Percentiles rank a stretch among this genome's conserved stretches.
These are phyloP conservation scores for Hirundo rustica DNA, from an alignment of 2,797 vertebrate genomes.

Conservation along the genomic window DNA sequence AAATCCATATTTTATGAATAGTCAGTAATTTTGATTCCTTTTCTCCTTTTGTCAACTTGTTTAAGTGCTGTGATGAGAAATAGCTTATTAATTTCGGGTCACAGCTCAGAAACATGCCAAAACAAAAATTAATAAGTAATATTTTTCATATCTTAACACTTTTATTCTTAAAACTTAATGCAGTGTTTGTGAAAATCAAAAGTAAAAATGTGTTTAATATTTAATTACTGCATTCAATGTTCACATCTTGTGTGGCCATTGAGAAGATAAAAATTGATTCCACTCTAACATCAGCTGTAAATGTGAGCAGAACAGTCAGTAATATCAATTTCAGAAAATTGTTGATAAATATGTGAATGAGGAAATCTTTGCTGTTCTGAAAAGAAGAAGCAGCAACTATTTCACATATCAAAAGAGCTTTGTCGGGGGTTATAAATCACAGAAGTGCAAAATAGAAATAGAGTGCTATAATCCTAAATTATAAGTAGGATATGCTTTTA, in stretches of 20 bases:
- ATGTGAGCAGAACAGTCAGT: neutral
- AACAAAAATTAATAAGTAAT: neutral
- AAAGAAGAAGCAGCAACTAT: neutral
- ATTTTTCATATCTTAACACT: neutral
- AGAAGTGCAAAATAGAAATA: neutral
- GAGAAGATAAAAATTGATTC: neutral
- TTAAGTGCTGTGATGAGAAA: neutral
- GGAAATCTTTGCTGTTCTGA: neutral
- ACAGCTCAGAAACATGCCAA: neutral
- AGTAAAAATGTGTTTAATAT: neutral
- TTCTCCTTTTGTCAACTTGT: neutral
- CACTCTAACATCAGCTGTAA: neutral
- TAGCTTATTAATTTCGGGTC: neutral
- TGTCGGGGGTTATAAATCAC: neutral
- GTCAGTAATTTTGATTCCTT: constrained; percentile 6
- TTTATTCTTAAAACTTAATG: neutral
- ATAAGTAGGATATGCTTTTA: neutral
- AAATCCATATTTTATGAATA: constrained; percentile 25
- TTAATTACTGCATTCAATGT: neutral
- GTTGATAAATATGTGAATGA: neutral
- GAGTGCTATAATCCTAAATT: neutral
- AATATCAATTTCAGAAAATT: neutral
- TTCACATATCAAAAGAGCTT: neutral
- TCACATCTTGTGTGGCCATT: neutral
- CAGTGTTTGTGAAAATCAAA: neutral